Evolutionary conservation across 2,888 invertebrate genomes (phyloP).

Genomic region (Nysson spinosus): DNA sequence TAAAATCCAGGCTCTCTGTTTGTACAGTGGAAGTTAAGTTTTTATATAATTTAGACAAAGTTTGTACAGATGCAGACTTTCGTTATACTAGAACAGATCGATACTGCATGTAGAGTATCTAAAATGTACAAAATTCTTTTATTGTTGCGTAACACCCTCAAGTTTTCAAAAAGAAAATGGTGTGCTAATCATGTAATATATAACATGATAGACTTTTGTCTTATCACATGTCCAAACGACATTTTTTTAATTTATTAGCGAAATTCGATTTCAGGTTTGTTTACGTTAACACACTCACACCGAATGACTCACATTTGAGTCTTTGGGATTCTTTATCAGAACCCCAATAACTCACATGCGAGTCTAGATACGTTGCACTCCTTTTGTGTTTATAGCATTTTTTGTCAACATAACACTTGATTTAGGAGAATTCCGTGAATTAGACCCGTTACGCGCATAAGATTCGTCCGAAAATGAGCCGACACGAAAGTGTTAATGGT

Average conservation of each 20-base stretch:
- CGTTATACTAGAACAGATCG: slow-evolving; percentile 21
- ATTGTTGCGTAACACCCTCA: slow-evolving; percentile 30
- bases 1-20: slow-evolving; percentile 26
- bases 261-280: slow-evolving; percentile 13
- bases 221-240: slow-evolving; percentile 42
- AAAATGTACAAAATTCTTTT: slow-evolving; percentile 11
- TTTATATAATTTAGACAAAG: slow-evolving; percentile 16
- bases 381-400: too few relatives aligned
- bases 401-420: too few relatives aligned
- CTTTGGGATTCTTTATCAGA: too few relatives aligned
- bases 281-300: too few relatives aligned
- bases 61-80: slow-evolving; percentile 21
- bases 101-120: slow-evolving; percentile 20
- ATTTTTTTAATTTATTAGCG: slow-evolving; percentile 18
- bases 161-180: slow-evolving; percentile 29
- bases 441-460: too few relatives aligned
- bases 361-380: too few relatives aligned
- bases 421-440: too few relatives aligned
- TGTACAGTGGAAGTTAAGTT: slow-evolving; percentile 22
- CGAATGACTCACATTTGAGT: too few relatives aligned
- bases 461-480: too few relatives aligned
- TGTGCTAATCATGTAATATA: slow-evolving; percentile 30
- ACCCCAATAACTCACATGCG: too few relatives aligned
- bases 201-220: slow-evolving; percentile 22
- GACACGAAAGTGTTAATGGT: slow-evolving; percentile 68